Conservation (phyloP, 2,113 vertebrate species). For the Tringa solitaria region DNA sequence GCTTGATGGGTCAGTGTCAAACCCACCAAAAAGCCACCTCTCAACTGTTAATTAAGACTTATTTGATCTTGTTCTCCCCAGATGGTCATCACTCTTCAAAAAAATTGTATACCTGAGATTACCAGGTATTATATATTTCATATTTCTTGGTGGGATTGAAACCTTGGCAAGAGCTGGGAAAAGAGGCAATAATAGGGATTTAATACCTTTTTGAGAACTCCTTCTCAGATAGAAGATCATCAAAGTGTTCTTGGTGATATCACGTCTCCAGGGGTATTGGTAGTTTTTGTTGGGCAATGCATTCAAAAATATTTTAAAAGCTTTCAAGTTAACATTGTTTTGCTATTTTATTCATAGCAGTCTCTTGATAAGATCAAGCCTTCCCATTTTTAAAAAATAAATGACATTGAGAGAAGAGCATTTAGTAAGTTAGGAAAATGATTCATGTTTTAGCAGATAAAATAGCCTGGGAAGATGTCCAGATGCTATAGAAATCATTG, state of each 20-base stretch:
- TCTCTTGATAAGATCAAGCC: background rate
- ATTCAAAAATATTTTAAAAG: background rate
- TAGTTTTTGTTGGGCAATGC: background rate
- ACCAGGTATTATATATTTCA: background rate
- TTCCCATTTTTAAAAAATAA: background rate
- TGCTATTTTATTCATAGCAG: background rate
- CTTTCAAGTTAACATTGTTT: background rate
- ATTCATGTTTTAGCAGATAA: background rate
- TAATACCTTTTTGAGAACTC: background rate
- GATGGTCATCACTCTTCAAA: background rate
- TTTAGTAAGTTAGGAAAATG: background rate
- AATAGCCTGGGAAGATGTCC: background rate
- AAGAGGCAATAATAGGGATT: background rate
- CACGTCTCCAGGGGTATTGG: background rate
- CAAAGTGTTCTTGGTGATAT: background rate
- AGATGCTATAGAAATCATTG: background rate
- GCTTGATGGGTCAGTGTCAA: background rate
- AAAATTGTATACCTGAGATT: background rate
- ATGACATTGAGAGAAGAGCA: background rate
- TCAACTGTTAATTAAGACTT: background rate
- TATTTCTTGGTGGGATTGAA: background rate
- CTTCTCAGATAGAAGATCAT: background rate
- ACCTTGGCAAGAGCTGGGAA: background rate
- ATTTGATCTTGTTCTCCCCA: background rate
- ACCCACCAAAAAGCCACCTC: accelerated